Percentiles rank a stretch among this genome's conserved stretches.
phyloP scores from a whole-genome alignment of 2,888 invertebrate species.

The Acronicta psi region DNA sequence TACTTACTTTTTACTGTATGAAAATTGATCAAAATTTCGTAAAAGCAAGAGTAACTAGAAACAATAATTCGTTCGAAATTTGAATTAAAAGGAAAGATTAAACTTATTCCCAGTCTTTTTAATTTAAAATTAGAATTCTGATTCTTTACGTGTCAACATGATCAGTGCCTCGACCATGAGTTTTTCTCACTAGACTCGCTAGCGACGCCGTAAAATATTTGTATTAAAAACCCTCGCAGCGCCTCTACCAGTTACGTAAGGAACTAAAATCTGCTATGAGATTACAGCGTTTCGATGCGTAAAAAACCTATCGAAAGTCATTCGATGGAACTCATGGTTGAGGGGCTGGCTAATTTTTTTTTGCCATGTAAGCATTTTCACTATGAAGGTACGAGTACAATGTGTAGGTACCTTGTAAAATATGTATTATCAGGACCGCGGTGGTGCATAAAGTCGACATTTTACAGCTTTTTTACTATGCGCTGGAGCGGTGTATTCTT shows the following conservation, averaged over 20 bases:
- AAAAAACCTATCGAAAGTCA: no score
- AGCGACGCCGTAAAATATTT: no score
- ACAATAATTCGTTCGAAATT: constrained; percentile 17
- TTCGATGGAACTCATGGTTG: no score
- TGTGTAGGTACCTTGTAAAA: constrained; percentile 41
- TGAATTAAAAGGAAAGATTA: background rate
- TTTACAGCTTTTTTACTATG: constrained; percentile 55
- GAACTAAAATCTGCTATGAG: no score
- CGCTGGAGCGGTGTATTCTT: constrained; percentile 35
- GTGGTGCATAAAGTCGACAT: constrained; percentile 46
- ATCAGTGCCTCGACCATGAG: no score
- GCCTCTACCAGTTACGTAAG: no score
- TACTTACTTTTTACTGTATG: constrained; percentile 10
- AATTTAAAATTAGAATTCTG: background rate
- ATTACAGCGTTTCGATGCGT: no score
- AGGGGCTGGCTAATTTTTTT: no score
- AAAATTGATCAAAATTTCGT: constrained; percentile 11
- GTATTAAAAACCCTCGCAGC: no score
- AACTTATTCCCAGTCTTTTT: constrained; percentile 4
- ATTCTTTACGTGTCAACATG: constrained; percentile 25
- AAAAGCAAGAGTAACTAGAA: no score
- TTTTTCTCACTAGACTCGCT: no score
- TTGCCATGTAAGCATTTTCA: constrained; percentile 12
- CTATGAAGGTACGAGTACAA: constrained; percentile 14
- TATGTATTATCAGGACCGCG: constrained; percentile 44